Percentiles rank a stretch among this genome's conserved stretches.
These are phyloP conservation scores for Gambelia wislizenii DNA, from an alignment of 2,797 vertebrate species.

Conservation along the genomic window DNA sequence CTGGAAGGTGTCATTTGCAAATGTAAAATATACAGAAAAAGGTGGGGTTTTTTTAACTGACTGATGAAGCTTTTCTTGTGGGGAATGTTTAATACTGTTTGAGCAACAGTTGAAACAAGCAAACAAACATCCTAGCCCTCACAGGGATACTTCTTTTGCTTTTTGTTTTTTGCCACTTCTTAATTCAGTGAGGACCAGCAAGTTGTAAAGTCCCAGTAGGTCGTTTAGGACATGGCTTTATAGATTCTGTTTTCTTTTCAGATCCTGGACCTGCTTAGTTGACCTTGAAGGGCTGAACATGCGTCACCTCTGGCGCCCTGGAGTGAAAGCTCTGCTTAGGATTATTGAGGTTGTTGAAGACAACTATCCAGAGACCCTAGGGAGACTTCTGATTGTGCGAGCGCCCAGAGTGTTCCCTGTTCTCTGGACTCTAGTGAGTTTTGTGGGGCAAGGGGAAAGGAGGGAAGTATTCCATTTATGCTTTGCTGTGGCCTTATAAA, in stretches of 20 bases:
- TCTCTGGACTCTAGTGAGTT: conserved; percentile 93
- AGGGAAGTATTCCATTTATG: background rate
- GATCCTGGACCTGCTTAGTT: conserved; percentile 94
- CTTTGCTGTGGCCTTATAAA: background rate
- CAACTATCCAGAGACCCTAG: conserved; percentile 95
- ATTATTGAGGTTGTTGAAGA: conserved; percentile 94
- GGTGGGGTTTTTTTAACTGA: background rate
- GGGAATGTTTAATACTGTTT: background rate
- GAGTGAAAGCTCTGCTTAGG: conserved; percentile 90
- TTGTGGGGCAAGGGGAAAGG: too few relatives aligned
- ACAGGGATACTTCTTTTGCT: background rate
- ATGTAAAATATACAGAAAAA: background rate
- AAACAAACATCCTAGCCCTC: background rate
- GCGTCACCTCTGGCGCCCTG: conserved; percentile 94
- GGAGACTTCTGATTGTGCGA: conserved; percentile 89
- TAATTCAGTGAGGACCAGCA: background rate
- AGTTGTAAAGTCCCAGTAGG: background rate
- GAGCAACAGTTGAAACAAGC: background rate
- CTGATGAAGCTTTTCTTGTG: background rate
- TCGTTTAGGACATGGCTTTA: background rate
- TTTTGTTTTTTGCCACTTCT: accelerated
- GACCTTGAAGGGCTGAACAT: conserved; percentile 95
- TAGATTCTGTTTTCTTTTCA: conserved; percentile 52
- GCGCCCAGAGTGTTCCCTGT: conserved; percentile 93
- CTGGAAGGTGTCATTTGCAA: background rate